These are phyloP conservation scores for Dinothrombium tinctorium DNA, from an alignment of 1,140 invertebrate species.

Conservation along the genomic window DNA sequence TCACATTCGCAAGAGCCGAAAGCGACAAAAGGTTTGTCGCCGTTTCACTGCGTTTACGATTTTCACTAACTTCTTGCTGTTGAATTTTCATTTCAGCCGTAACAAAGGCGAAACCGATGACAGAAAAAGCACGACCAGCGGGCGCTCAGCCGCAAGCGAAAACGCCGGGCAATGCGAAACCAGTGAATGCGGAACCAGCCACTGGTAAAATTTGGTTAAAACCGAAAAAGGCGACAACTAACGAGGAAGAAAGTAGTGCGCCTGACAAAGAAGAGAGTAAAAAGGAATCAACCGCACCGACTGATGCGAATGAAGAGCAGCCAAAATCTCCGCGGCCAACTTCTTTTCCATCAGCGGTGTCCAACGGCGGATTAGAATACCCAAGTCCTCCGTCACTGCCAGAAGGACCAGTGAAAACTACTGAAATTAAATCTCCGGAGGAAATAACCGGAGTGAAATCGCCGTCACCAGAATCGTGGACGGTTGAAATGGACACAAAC, in stretches of 20 bases:
- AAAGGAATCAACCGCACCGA: background rate
- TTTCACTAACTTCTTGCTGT: no score
- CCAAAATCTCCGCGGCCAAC: slow-evolving; percentile 1
- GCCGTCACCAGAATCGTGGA: slow-evolving; percentile 78
- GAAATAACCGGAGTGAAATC: slow-evolving; percentile 51
- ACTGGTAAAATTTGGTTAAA: slow-evolving; percentile 7
- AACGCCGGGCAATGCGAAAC: background rate
- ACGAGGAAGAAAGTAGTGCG: no score
- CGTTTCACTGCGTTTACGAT: no score
- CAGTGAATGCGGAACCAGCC: background rate
- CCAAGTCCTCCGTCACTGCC: background rate
- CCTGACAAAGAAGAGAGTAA: slow-evolving; percentile 1
- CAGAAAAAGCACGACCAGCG: background rate
- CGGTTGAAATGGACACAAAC: slow-evolving; percentile 67
- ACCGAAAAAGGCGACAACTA: slow-evolving; percentile 2
- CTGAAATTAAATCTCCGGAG: slow-evolving; percentile 70
- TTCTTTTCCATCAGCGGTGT: background rate
- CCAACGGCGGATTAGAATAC: background rate
- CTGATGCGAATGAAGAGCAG: background rate
- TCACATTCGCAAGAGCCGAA: no score
- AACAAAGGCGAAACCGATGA: background rate
- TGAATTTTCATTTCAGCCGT: no score
- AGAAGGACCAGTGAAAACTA: slow-evolving; percentile 27
- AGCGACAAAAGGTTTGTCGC: no score
- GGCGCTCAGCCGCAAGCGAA: background rate